Conservation (phyloP, 1,140 invertebrate species). For the Bactericera cockerelli region DNA sequence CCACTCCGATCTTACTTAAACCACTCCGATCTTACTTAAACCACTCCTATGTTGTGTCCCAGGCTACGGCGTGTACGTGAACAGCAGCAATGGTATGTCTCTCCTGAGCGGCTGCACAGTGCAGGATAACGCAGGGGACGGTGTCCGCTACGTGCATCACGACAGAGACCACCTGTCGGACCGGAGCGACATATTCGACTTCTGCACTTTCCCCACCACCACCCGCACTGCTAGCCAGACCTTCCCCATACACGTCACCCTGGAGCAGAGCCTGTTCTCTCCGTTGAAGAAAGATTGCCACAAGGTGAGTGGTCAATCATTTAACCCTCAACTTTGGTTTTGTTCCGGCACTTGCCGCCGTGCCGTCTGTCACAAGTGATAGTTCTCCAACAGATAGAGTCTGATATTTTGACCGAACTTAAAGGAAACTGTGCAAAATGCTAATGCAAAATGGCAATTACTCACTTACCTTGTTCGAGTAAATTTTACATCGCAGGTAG, state of each 20-base stretch:
- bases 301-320: conserved; percentile 38
- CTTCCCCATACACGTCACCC: conserved; percentile 58
- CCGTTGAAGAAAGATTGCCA: conserved; percentile 44
- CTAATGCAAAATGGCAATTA: too few relatives aligned
- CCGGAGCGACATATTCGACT: conserved; percentile 41
- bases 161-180: conserved; percentile 50
- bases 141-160: conserved; percentile 66
- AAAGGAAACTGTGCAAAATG: too few relatives aligned
- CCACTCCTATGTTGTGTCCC: too few relatives aligned
- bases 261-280: conserved; percentile 56
- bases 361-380: too few relatives aligned
- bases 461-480: too few relatives aligned
- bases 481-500: too few relatives aligned
- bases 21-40: too few relatives aligned
- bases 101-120: conserved; percentile 54
- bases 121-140: conserved; percentile 68
- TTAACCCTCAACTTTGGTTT: too few relatives aligned
- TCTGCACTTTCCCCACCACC: conserved; percentile 59
- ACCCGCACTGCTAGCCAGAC: conserved; percentile 53
- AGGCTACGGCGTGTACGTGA: conserved; percentile 79
- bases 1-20: too few relatives aligned
- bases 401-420: too few relatives aligned
- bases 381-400: too few relatives aligned
- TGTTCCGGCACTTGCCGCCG: too few relatives aligned
- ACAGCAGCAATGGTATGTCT: conserved; percentile 63